Percentiles rank a stretch among this genome's conserved stretches.
These are phyloP conservation scores for Drepana falcataria DNA, from an alignment of 2,888 invertebrate genomes.

Conservation along the genomic window DNA sequence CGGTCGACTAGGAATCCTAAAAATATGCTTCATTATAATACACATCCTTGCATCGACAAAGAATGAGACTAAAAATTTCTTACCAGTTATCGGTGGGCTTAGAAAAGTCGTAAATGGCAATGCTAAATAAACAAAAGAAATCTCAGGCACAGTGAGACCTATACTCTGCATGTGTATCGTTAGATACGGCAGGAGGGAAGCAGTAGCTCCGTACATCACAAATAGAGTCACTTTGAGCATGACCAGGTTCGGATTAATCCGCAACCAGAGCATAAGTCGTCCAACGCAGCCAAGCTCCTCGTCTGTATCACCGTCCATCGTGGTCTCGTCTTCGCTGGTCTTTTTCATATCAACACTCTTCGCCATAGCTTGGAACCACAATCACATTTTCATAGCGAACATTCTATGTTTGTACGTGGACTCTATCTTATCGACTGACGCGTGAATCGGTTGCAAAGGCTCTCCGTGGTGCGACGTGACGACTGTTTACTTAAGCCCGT, in stretches of 20 bases:
- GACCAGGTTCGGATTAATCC: slow-evolving; percentile 87
- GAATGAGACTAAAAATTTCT: slow-evolving; percentile 27
- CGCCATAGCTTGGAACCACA: slow-evolving; percentile 42
- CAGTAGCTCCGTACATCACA: slow-evolving; percentile 91
- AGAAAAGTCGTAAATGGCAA: slow-evolving; percentile 92
- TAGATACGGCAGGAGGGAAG: slow-evolving; percentile 90
- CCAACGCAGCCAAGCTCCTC: slow-evolving; percentile 58
- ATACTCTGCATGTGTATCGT: slow-evolving; percentile 95
- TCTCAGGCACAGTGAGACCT: slow-evolving; percentile 91
- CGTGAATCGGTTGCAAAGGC: slow-evolving; percentile 45
- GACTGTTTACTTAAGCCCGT: slow-evolving; percentile 60
- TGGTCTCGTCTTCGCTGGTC: slow-evolving; percentile 64
- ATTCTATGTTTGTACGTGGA: slow-evolving; percentile 47
- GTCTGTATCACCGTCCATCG: slow-evolving; percentile 68
- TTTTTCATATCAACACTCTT: slow-evolving; percentile 63
- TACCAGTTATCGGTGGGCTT: slow-evolving; percentile 90
- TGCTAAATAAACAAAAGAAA: slow-evolving; percentile 91
- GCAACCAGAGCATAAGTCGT: slow-evolving; percentile 66
- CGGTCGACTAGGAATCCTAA: slow-evolving; percentile 91
- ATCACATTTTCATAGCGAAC: slow-evolving; percentile 50
- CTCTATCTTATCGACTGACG: slow-evolving; percentile 73
- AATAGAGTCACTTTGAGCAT: slow-evolving; percentile 90
- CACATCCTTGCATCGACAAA: too few relatives aligned
- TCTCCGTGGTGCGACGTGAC: slow-evolving; percentile 36
- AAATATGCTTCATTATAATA: background rate